Evolutionary conservation across 37 sponge, comb jelly and placozoan species (phyloP).

Genomic region (Spongilla lacustris): DNA sequence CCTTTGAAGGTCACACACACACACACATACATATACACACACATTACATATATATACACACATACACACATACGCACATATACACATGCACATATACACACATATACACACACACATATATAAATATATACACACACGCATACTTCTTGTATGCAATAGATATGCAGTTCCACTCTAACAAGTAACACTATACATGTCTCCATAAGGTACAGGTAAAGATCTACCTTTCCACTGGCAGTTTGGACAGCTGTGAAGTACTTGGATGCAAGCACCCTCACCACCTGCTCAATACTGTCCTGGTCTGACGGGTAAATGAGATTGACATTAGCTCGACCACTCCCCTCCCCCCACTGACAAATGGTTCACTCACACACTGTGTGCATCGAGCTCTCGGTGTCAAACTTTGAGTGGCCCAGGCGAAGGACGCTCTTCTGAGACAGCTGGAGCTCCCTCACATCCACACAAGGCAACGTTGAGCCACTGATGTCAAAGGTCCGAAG

Average conservation of each 20-base stretch:
- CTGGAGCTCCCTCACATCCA: constrained; percentile 60
- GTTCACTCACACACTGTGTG: constrained; percentile 56
- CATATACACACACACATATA: neutral
- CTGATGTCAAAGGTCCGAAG: constrained; percentile 48
- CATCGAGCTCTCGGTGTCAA: constrained; percentile 28
- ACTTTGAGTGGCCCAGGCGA: constrained; percentile 51
- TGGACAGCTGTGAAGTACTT: constrained; percentile 57
- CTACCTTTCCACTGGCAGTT: constrained; percentile 75
- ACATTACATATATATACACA: neutral
- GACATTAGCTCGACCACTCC: neutral
- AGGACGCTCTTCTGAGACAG: constrained; percentile 74
- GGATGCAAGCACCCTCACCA: constrained; percentile 50
- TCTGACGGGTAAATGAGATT: constrained; percentile 12
- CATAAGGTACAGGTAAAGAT: neutral
- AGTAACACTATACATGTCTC: too few relatives aligned
- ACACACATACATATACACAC: neutral
- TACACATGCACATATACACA: constrained; percentile 9
- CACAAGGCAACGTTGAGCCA: constrained; percentile 47
- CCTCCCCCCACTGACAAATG: neutral
- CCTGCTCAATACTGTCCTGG: constrained; percentile 52
- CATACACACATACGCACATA: neutral
- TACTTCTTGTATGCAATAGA: neutral
- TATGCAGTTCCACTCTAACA: too few relatives aligned
- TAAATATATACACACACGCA: neutral
- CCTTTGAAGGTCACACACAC: neutral